Evolutionary conservation across 2,888 invertebrate genomes (phyloP), one percentile per base, ranked within the genome.

Genomic region (Sphaerophoria rueppellii): DNA sequence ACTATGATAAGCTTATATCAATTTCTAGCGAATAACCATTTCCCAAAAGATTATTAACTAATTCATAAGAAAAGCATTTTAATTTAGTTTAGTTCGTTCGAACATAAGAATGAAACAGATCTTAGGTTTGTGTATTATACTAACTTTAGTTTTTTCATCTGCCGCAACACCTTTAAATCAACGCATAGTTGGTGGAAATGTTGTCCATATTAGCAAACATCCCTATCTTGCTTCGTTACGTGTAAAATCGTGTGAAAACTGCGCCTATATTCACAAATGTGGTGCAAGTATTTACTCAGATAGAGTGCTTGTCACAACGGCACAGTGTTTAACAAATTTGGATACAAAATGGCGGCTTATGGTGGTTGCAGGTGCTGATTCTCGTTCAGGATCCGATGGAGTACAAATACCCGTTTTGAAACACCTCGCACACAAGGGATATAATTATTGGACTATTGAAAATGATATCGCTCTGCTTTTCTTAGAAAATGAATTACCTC

Each of bases 361-460:
- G 80, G 88, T 94, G 12, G 93, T 94, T 0, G 94, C 93, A 1
- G 95, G 94, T 0, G 93, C 94, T 0, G 92, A 93, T 0, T 90
- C 89, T 2, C 92, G 90, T 46, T 88, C 90, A 0, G 76, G 87
- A 0, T 93, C 92, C 0, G 90, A 72, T 77, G 95, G 95, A 0
- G 80, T 89, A 6, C 48, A 94, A 2, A 92, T 93, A 5, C 90
- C 91, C 16, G 93, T 94, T 0, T 91, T 91, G 1, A 91, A 92
- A 54, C 88, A 93, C 6, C 86, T 92, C 0, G 90, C 91, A 86
- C 94, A 95, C 87, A 87, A 72, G 89, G 90, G 11, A 88, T 92
- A 93, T 37, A 87, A 90, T 0, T 95, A 93, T 87, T 90, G 91
- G 60, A 89, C 72, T 65, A 87, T 87, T 14, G 93, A 94, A 79